Evolutionary conservation across 2,888 invertebrate species (phyloP).

Genomic region (Mantis religiosa): DNA sequence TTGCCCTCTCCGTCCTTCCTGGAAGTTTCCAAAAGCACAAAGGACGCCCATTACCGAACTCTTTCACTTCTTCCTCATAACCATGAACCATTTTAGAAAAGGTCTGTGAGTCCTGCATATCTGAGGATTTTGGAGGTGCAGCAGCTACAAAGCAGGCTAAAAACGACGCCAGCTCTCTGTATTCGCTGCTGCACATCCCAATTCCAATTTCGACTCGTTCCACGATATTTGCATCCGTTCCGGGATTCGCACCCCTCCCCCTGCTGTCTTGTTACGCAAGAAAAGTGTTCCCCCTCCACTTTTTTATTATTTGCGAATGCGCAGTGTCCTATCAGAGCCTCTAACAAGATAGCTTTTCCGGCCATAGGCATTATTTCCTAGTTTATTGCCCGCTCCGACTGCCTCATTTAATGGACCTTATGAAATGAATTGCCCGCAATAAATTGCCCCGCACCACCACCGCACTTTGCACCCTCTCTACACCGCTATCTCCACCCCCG

Average conservation of each 20-base stretch:
- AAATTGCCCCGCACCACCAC: slow-evolving; percentile 24
- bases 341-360: slow-evolving; percentile 14
- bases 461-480: background rate
- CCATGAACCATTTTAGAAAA: too few relatives aligned
- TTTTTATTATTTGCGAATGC: background rate
- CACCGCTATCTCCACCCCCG: background rate
- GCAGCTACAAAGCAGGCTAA: background rate
- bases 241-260: background rate
- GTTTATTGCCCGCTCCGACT: slow-evolving; percentile 15
- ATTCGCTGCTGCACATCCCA: background rate
- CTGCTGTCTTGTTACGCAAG: background rate
- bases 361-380: slow-evolving; percentile 14
- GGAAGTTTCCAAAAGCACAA: too few relatives aligned
- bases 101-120: too few relatives aligned
- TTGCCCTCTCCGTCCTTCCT: too few relatives aligned
- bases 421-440: slow-evolving; percentile 32
- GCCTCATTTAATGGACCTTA: slow-evolving; percentile 29
- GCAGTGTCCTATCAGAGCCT: background rate
- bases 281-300: background rate
- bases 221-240: background rate
- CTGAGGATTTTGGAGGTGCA: too few relatives aligned
- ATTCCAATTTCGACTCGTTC: background rate
- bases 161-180: background rate
- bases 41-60: too few relatives aligned
- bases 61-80: too few relatives aligned